These are phyloP conservation scores for Sminthurides bifidus DNA, from an alignment of 1,140 invertebrate species.

Conservation along the genomic window DNA sequence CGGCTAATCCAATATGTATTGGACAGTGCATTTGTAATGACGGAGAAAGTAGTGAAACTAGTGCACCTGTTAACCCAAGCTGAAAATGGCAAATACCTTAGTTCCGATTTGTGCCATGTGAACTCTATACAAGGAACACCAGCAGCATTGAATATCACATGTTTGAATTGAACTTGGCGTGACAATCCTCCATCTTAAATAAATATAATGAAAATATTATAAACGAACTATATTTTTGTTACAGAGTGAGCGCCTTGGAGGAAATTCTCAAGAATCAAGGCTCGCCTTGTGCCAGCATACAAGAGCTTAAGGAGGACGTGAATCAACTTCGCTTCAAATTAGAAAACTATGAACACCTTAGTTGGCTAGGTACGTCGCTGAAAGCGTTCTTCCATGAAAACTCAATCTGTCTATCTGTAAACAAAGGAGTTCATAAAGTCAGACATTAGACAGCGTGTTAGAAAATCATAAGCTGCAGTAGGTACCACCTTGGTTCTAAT, in stretches of 20 bases:
- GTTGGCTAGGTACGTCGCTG: conserved; percentile 53
- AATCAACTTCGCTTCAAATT: conserved; percentile 52
- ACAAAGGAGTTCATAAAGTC: too few species aligned
- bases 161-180: too few species aligned
- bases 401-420: too few species aligned
- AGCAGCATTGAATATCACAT: too few species aligned
- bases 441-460: too few species aligned
- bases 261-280: conserved; percentile 34
- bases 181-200: not conserved
- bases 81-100: not conserved
- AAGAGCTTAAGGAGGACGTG: conserved; percentile 51
- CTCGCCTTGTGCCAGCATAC: conserved; percentile 35
- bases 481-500: too few species aligned
- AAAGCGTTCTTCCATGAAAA: too few species aligned
- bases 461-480: too few species aligned
- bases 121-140: not conserved
- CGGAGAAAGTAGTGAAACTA: too few species aligned
- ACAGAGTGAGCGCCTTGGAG: conserved; percentile 49
- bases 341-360: conserved; percentile 56
- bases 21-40: too few species aligned
- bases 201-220: not conserved
- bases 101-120: not conserved
- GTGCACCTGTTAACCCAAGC: not conserved
- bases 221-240: conserved; percentile 13
- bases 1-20: too few species aligned